Evolutionary conservation across 2,888 invertebrate species (phyloP).

Genomic region (Metallyticus violacea): DNA sequence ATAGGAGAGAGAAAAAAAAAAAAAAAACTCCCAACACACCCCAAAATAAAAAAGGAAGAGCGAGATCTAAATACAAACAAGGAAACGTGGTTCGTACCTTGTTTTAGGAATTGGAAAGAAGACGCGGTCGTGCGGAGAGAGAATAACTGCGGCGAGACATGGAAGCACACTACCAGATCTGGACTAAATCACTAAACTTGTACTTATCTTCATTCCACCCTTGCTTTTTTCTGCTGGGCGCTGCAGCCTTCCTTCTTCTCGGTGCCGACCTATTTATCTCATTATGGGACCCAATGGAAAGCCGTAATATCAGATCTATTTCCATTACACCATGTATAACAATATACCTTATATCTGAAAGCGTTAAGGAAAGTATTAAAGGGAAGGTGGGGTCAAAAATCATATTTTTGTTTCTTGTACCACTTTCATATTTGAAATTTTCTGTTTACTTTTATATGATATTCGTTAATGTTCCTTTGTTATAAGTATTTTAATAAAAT

Average conservation of each 20-base stretch:
- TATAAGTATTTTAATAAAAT: no score
- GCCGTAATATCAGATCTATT: no score
- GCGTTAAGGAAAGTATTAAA: no score
- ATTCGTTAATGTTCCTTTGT: no score
- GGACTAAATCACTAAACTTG: background rate
- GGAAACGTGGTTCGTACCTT: slow-evolving; percentile 14
- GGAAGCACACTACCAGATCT: background rate
- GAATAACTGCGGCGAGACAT: background rate
- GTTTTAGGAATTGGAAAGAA: background rate
- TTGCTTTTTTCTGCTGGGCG: background rate
- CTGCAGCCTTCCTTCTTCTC: background rate
- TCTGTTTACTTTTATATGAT: no score
- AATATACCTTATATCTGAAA: no score
- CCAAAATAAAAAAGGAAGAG: background rate
- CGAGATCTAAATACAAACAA: slow-evolving; percentile 6
- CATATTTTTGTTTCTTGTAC: no score
- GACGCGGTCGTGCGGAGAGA: background rate
- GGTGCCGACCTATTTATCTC: background rate
- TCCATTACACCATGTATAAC: no score
- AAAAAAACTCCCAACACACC: background rate
- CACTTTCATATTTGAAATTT: no score
- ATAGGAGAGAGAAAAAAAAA: background rate
- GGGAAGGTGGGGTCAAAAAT: no score
- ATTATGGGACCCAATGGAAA: background rate
- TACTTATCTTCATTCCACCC: background rate